A percentile compares a stretch with the other conserved stretches of the same genome.
Conservation (phyloP, 2,797 vertebrate genomes). For the Leptatherina wallacei region DNA sequence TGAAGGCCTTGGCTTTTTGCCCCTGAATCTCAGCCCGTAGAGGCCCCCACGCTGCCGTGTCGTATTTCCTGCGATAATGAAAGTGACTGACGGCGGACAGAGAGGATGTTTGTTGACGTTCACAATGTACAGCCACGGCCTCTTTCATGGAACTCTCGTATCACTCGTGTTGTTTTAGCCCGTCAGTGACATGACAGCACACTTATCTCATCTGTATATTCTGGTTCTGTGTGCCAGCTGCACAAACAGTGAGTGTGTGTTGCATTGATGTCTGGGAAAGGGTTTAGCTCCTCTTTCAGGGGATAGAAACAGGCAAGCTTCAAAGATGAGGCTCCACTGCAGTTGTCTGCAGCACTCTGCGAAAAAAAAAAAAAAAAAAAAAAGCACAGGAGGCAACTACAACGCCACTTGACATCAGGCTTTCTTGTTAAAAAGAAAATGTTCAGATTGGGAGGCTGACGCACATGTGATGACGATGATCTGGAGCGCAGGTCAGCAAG, state of each 20-base stretch:
- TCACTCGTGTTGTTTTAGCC: conserved; percentile 56
- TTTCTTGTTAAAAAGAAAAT: conserved; percentile 22
- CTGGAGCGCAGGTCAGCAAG: not conserved
- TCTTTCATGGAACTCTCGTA: conserved; percentile 36
- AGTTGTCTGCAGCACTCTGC: conserved; percentile 71
- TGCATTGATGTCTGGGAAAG: conserved; percentile 59
- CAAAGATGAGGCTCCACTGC: conserved; percentile 73
- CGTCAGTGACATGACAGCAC: conserved; percentile 25
- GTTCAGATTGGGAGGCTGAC: conserved; percentile 11
- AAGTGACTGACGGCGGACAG: conserved; percentile 39
- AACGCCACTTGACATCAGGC: conserved; percentile 39
- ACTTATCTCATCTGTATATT: conserved; percentile 72
- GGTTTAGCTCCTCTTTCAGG: conserved; percentile 64
- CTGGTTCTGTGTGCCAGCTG: conserved; percentile 68
- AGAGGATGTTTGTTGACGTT: conserved; percentile 55
- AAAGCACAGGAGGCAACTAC: conserved; percentile 44
- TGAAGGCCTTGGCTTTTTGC: conserved; percentile 50
- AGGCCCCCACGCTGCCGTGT: conserved; percentile 21
- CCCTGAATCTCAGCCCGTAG: conserved; percentile 27
- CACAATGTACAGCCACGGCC: conserved; percentile 37
- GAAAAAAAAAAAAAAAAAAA: conserved; percentile 8
- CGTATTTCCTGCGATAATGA: conserved; percentile 46
- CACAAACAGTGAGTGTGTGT: conserved; percentile 58
- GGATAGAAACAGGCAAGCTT: conserved; percentile 60
- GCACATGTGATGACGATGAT: conserved; percentile 22